These are phyloP conservation scores for Amphipoea lucens DNA, from an alignment of 2,888 invertebrate species.

Conservation along the genomic window DNA sequence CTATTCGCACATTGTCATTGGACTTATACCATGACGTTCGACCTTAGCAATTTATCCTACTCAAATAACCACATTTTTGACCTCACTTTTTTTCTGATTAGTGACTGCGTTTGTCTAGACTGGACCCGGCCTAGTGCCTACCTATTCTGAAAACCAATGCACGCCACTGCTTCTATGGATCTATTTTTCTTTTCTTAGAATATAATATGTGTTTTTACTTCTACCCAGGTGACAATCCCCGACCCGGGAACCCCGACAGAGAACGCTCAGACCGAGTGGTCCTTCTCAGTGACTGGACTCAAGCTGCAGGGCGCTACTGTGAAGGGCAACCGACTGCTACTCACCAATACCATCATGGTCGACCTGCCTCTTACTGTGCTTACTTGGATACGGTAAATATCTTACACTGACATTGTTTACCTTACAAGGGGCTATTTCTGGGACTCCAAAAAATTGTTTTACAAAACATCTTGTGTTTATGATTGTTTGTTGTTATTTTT, in stretches of 20 bases:
- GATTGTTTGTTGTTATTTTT: background rate
- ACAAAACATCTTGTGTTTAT: background rate
- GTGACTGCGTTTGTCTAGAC: too few relatives aligned
- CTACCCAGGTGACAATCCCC: constrained; percentile 90
- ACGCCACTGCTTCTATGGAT: rapidly evolving
- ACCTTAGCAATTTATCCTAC: too few relatives aligned
- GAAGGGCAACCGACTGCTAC: constrained; percentile 95
- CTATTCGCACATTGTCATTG: too few relatives aligned
- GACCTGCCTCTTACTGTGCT: constrained; percentile 97
- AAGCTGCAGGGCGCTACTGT: constrained; percentile 99
- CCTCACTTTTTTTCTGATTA: too few relatives aligned
- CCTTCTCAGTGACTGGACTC: constrained; percentile 94
- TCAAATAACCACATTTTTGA: too few relatives aligned
- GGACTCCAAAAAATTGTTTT: too few relatives aligned
- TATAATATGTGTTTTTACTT: background rate
- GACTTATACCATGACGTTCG: too few relatives aligned
- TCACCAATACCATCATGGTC: constrained; percentile 98
- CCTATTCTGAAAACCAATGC: too few relatives aligned
- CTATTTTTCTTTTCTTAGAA: background rate
- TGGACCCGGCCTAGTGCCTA: too few relatives aligned
- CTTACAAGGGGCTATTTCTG: background rate
- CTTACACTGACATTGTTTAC: background rate
- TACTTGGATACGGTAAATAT: constrained; percentile 94
- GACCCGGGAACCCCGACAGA: constrained; percentile 90
- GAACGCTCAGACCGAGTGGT: constrained; percentile 92